Conservation (phyloP, 2,113 vertebrate genomes). For the Caranx ignobilis region DNA sequence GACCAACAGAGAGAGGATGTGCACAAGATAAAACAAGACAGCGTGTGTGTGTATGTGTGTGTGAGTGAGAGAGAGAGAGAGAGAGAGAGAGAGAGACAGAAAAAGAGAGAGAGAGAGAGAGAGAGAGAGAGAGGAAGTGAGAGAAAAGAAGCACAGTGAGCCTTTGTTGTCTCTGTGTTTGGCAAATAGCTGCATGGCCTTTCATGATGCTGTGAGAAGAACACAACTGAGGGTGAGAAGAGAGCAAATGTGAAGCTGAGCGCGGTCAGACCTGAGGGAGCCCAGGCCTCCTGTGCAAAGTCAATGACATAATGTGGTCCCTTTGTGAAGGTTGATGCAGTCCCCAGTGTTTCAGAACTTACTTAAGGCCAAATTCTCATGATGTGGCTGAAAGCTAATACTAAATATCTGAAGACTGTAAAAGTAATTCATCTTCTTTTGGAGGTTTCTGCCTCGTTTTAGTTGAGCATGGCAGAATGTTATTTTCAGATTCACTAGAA, state of each 20-base stretch:
- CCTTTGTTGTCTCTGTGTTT: slow-evolving; percentile 40
- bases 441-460: background rate
- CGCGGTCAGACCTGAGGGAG: background rate
- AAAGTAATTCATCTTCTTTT: background rate
- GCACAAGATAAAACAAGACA: background rate
- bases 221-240: slow-evolving; percentile 5
- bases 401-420: slow-evolving; percentile 16
- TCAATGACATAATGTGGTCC: slow-evolving; percentile 19
- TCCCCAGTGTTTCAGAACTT: background rate
- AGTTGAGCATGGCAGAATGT: background rate
- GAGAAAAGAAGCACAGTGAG: slow-evolving; percentile 13
- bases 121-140: background rate
- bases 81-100: too few relatives aligned
- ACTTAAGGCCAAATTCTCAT: background rate
- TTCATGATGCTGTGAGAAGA: slow-evolving; percentile 32
- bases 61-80: background rate
- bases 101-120: too few relatives aligned
- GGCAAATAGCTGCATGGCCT: slow-evolving; percentile 35
- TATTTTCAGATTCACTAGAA: background rate
- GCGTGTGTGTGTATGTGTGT: slow-evolving; percentile 19
- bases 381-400: slow-evolving; percentile 2
- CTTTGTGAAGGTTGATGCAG: slow-evolving; percentile 22
- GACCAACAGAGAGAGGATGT: slow-evolving; percentile 3
- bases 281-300: slow-evolving; percentile 7
- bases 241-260: slow-evolving; percentile 12